A percentile compares a stretch with the other conserved stretches of the same genome.
These are phyloP conservation scores for Prionace glauca DNA, from an alignment of 2,797 vertebrate genomes.

Conservation along the genomic window DNA sequence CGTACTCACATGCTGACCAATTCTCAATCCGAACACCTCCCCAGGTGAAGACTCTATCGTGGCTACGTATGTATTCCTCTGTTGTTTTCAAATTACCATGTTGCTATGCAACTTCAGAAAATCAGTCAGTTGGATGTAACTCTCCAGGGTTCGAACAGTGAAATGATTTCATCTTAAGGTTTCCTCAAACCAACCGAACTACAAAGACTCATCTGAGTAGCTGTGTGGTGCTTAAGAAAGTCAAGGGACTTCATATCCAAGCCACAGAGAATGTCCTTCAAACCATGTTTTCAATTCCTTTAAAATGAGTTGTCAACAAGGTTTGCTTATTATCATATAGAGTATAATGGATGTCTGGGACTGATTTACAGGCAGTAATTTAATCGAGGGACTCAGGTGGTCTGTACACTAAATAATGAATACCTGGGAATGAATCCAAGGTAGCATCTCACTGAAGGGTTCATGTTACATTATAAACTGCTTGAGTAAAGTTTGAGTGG, in stretches of 20 bases:
- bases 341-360: neutral
- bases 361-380: constrained; percentile 20
- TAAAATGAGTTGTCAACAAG: constrained; percentile 33
- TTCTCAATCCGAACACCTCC: neutral
- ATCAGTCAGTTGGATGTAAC: neutral
- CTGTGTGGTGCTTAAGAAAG: too few species aligned
- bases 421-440: constrained; percentile 16
- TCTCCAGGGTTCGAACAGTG: neutral
- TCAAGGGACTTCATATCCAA: neutral
- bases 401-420: neutral
- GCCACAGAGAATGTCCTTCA: neutral
- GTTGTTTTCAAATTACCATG: neutral
- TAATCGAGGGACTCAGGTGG: constrained; percentile 24
- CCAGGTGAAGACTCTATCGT: neutral
- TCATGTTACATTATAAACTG: neutral
- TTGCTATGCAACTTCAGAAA: neutral
- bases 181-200: neutral
- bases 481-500: constrained; percentile 16
- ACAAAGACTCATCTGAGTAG: neutral
- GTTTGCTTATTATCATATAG: neutral
- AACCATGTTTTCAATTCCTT: neutral
- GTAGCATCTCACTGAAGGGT: neutral
- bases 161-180: neutral
- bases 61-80: neutral
- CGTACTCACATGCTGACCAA: neutral